Evolutionary conservation across 2,113 vertebrate genomes (phyloP).

Genomic region (Muscicapa adusta): DNA sequence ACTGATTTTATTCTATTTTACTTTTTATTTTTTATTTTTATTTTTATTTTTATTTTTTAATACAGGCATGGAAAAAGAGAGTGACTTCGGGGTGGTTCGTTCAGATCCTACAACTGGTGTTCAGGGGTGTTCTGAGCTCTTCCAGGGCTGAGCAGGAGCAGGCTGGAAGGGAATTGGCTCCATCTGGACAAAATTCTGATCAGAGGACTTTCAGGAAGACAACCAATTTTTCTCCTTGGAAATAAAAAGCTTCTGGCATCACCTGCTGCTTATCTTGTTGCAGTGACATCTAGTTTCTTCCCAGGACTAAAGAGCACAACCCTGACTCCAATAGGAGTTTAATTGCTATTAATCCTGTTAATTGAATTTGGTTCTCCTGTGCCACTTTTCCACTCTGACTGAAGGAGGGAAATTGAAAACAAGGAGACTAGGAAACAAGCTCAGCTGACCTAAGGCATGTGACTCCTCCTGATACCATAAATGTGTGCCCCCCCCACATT

Average conservation of each 20-base stretch:
- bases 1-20: background rate
- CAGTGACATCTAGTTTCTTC: background rate
- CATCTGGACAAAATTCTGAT: background rate
- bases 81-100: background rate
- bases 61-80: background rate
- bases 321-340: background rate
- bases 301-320: constrained; percentile 19
- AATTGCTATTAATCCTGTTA: constrained; percentile 43
- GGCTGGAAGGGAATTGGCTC: background rate
- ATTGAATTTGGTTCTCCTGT: constrained; percentile 42
- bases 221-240: constrained; percentile 11
- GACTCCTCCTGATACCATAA: background rate
- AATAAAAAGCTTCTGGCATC: constrained; percentile 42
- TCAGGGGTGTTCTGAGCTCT: background rate
- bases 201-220: background rate
- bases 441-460: background rate
- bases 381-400: background rate
- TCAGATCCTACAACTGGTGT: background rate
- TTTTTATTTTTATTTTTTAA: background rate
- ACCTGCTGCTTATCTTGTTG: constrained; percentile 44
- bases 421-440: background rate
- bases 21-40: background rate
- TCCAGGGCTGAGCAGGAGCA: background rate
- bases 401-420: background rate
- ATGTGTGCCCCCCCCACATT: fast-evolving